Conservation (phyloP, 2,888 invertebrate genomes). For the Mesorhabditis belari region DNA sequence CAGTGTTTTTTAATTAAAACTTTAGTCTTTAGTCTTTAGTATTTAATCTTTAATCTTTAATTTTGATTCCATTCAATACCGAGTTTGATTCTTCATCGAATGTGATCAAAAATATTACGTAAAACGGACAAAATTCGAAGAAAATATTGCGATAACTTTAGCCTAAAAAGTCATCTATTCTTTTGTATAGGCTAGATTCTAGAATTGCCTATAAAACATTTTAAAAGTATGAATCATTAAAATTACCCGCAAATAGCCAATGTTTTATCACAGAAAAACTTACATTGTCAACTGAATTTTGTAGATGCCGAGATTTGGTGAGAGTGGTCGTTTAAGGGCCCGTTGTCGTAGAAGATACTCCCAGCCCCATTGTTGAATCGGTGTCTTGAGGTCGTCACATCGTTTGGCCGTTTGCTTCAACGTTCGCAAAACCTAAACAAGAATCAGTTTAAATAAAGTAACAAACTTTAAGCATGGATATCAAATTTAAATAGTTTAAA, state of each 20-base stretch:
- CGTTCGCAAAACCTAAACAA: background rate
- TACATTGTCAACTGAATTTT: slow-evolving; percentile 38
- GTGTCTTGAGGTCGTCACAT: slow-evolving; percentile 24
- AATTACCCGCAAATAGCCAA: background rate
- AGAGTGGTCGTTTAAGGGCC: slow-evolving; percentile 43
- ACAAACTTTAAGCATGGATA: no score
- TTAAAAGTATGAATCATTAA: background rate
- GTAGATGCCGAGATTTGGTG: slow-evolving; percentile 52
- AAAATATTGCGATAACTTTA: no score
- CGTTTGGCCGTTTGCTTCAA: background rate
- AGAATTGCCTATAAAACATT: background rate
- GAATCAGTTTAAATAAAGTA: no score
- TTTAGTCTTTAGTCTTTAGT: no score
- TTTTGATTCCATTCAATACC: no score
- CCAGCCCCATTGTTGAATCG: slow-evolving; percentile 48
- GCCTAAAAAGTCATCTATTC: no score
- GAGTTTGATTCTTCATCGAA: no score
- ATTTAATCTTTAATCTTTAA: no score
- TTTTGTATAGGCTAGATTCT: no score
- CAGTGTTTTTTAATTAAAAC: background rate
- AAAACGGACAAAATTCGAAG: no score
- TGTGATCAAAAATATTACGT: no score
- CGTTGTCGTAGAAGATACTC: slow-evolving; percentile 49
- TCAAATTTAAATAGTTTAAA: no score
- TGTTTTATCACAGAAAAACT: background rate